Conservation (phyloP, 2,113 vertebrate genomes). For the Theristicus caerulescens region DNA sequence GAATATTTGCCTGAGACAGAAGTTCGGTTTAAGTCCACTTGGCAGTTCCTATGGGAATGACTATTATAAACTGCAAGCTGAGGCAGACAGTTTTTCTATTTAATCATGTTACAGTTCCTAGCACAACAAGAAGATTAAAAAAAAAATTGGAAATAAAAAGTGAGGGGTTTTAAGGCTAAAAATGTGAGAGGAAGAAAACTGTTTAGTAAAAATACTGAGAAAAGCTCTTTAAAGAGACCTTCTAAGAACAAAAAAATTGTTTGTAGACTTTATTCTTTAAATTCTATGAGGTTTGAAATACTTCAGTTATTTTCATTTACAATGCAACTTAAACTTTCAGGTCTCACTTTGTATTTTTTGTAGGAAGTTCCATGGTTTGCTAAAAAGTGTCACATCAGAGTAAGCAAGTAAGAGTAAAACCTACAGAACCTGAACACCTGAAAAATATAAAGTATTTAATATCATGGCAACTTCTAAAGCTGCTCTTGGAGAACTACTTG, state of each 20-base stretch:
- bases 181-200: not conserved
- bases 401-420: not conserved
- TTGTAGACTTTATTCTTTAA: not conserved
- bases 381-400: not conserved
- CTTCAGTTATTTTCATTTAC: not conserved
- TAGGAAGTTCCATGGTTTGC: not conserved
- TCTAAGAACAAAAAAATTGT: not conserved
- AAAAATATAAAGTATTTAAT: not conserved
- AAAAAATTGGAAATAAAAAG: not conserved
- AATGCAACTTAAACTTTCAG: not conserved
- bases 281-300: not conserved
- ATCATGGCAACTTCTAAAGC: not conserved
- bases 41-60: not conserved
- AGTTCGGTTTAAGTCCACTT: not conserved
- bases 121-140: not conserved
- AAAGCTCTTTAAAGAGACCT: not conserved
- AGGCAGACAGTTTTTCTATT: not conserved
- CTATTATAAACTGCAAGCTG: not conserved
- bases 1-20: not conserved
- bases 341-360: not conserved
- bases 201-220: not conserved
- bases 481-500: not conserved
- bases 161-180: not conserved
- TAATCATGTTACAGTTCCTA: not conserved
- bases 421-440: not conserved